A percentile compares a stretch with the other conserved stretches of the same genome.
Conservation (phyloP, 2,113 vertebrate species). For the Zapornia atra region DNA sequence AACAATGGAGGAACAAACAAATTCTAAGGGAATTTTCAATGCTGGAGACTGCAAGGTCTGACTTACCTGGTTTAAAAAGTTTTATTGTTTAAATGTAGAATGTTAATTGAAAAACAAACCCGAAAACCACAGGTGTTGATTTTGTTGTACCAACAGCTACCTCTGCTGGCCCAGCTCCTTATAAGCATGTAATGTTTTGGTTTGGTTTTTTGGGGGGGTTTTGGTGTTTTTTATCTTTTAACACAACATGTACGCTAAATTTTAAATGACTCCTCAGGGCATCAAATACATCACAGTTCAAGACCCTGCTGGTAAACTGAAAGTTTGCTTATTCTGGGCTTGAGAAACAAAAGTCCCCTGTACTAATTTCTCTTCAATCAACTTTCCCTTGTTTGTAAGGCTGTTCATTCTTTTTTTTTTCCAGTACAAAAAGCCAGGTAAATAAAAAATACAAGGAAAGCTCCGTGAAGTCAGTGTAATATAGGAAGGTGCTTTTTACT, state of each 20-base stretch:
- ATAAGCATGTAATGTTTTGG: not conserved
- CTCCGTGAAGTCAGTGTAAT: not conserved
- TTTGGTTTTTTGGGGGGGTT: too few relatives aligned
- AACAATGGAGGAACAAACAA: not conserved
- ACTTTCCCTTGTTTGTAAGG: not conserved
- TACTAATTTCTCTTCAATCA: not conserved
- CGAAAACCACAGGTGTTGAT: not conserved
- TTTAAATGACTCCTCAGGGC: not conserved
- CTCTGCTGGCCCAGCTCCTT: constrained; percentile 28
- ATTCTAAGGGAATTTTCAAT: not conserved
- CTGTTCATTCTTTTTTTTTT: not conserved
- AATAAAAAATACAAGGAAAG: not conserved
- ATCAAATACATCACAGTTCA: not conserved
- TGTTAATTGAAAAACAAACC: not conserved
- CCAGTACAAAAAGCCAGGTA: not conserved
- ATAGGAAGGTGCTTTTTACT: not conserved
- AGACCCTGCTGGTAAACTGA: not conserved
- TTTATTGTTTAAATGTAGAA: not conserved
- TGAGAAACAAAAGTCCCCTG: not conserved
- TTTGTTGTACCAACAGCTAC: constrained; percentile 28
- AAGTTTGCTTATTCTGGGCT: not conserved
- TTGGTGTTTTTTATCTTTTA: not conserved
- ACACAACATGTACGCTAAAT: not conserved
- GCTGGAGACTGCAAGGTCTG: not conserved
- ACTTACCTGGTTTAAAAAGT: not conserved